phyloP scores from a whole-genome alignment of 2,797 vertebrate species.

The Cyprinodon diabolis region DNA sequence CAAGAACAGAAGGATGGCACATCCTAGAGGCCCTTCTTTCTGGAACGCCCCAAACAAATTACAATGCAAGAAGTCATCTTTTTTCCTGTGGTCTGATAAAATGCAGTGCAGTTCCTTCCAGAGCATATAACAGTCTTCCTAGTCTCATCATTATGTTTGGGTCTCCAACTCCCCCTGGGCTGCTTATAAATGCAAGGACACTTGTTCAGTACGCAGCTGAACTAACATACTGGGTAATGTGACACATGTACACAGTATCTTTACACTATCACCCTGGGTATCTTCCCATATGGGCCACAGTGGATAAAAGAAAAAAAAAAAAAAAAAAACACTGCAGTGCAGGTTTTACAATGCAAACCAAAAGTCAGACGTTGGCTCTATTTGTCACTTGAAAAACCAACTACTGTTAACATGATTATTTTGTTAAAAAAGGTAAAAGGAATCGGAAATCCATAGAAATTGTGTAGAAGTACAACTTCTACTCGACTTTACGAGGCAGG shows the following conservation, averaged over 20 bases:
- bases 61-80: too few species aligned
- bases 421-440: not conserved
- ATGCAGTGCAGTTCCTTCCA: too few species aligned
- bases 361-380: not conserved
- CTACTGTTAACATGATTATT: too few species aligned
- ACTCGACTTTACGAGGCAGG: not conserved
- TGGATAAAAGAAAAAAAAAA: too few species aligned
- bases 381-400: too few species aligned
- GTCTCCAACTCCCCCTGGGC: not conserved
- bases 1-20: not conserved
- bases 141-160: too few species aligned
- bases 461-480: not conserved
- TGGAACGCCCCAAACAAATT: too few species aligned
- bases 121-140: too few species aligned
- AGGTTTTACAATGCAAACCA: not conserved
- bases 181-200: not conserved
- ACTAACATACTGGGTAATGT: not conserved
- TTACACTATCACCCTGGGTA: not conserved
- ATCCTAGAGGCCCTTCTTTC: too few species aligned
- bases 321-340: not conserved
- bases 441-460: not conserved
- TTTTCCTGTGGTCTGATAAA: too few species aligned
- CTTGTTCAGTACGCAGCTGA: not conserved
- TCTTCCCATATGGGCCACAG: not conserved
- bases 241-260: not conserved